Percentiles rank a stretch among this genome's conserved stretches.
Evolutionary conservation across 2,797 vertebrate genomes (phyloP).

Genomic region (Melopsittacus undulatus): DNA sequence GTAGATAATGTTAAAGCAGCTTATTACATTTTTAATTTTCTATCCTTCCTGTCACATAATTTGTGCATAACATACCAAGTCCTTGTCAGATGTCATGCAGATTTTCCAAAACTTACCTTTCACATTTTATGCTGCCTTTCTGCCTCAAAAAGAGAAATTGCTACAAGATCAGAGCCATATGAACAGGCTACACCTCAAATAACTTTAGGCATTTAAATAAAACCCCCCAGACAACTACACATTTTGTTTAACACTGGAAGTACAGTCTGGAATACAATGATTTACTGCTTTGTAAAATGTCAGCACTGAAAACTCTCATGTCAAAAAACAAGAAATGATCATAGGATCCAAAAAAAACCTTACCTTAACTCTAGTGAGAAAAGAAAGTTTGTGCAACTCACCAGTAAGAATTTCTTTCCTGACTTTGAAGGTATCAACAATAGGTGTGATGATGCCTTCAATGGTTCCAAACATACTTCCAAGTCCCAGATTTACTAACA

Average conservation of each 20-base stretch:
- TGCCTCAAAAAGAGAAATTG: background rate
- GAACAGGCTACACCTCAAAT: background rate
- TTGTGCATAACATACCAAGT: background rate
- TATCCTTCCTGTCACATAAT: background rate
- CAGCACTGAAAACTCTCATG: background rate
- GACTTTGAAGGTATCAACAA: constrained; percentile 95
- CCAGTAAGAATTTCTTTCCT: constrained; percentile 95
- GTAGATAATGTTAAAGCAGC: background rate
- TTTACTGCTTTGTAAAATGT: background rate
- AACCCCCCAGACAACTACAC: background rate
- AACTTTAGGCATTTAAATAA: background rate
- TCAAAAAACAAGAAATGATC: background rate
- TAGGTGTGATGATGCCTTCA: constrained; percentile 94
- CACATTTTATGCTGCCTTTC: background rate
- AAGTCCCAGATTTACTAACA: constrained; percentile 94
- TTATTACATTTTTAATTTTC: background rate
- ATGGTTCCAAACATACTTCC: constrained; percentile 99
- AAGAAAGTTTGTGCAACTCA: constrained; percentile 69
- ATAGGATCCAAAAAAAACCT: background rate
- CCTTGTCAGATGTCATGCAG: background rate
- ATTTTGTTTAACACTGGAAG: background rate
- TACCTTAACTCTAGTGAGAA: background rate
- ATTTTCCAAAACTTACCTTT: background rate
- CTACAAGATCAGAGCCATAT: background rate
- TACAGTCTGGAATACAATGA: background rate